Conservation (phyloP, 1,140 invertebrate species). For the Nebria ingens region DNA sequence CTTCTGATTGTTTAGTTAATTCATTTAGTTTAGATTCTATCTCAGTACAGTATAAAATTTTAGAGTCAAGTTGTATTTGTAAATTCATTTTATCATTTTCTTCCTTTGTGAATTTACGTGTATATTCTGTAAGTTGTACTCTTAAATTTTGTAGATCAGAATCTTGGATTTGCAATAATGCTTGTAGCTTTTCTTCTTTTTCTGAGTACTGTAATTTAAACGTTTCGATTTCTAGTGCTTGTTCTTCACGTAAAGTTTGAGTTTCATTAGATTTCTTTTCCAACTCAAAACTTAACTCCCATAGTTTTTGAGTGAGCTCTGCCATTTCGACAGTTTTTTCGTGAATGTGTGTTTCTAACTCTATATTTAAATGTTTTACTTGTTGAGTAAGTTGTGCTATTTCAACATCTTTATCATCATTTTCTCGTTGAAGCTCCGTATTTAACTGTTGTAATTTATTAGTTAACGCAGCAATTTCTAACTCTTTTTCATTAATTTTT, state of each 20-base stretch:
- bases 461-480: conserved; percentile 24
- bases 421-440: no score
- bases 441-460: no score
- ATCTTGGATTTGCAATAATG: neutral
- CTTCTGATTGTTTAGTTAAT: conserved; percentile 39
- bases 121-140: conserved; percentile 7
- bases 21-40: conserved; percentile 39
- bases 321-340: conserved; percentile 27
- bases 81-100: conserved; percentile 28
- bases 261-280: no score
- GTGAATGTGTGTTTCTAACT: no score
- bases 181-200: neutral
- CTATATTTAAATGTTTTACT: no score
- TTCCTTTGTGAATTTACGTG: neutral
- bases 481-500: conserved; percentile 27
- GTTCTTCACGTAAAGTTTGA: no score
- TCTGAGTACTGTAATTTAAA: neutral
- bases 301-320: no score
- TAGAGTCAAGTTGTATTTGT: conserved; percentile 33
- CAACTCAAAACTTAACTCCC: no score
- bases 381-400: conserved; percentile 21
- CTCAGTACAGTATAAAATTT: conserved; percentile 32
- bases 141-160: neutral
- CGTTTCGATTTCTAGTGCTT: no score
- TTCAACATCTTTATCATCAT: conserved; percentile 26